Evolutionary conservation across 2,113 vertebrate genomes (phyloP), one percentile per base, ranked within the genome.

Genomic region (Rhinoptilus africanus): DNA sequence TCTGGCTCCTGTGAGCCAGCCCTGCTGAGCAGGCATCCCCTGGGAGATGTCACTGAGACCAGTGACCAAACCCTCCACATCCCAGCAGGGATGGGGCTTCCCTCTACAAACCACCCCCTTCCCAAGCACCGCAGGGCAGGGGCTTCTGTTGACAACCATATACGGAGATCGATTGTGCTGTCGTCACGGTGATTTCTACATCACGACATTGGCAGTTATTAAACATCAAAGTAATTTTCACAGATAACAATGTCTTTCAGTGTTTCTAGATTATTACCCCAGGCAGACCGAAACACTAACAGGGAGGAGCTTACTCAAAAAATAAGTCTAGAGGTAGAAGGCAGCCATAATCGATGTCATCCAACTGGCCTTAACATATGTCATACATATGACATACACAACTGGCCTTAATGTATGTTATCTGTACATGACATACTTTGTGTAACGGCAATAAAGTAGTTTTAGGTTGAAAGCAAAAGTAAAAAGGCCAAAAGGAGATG

Each of bases 101-200:
- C 50, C 50, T 50, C 81, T n/a, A 35, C 54, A 60, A 72, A 82
- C 54, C 60, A 37, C 3, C 11, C 37, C n/a, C 35, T 88, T 68
- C 43, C 48, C 68, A 68, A 45, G 22, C 27, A 50, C 62, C 5
- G 4, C 8, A n/a, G 59, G 30, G 11, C 0, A 0, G 28, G 20
- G 2, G 1, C 66, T 45, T 26, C 60, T 67, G 26, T 16, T 56
- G 54, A 41, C 7, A 41, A 63, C 30, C 35, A 43, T 41, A 91
- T 89, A 32, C 3, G 7, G 72, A 48, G 48, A 71, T 32, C 7
- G 23, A n/a, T 21, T 12, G 24, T 19, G 66, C 34, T 59, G 51
- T 64, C 77, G 60, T 68, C 35, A 60, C 7, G 11, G 73, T 62
- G 59, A 89, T 57, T 43, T 67, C 63, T 56, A 9, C 23, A 7